These are phyloP conservation scores for Tetheella fluctuosa DNA, from an alignment of 2,888 invertebrate genomes.

Conservation along the genomic window DNA sequence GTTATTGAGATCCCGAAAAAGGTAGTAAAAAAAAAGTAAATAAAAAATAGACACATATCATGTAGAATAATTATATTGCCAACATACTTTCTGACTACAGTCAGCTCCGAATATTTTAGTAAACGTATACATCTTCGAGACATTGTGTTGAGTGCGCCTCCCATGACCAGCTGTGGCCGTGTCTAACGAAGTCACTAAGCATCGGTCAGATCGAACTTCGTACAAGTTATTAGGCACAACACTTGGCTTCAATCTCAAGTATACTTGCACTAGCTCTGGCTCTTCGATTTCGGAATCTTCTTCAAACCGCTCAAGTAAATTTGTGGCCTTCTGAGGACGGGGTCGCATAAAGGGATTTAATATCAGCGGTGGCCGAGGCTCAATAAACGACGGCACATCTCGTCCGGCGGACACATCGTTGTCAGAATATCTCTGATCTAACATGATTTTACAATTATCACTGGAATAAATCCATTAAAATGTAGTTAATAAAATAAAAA, in stretches of 20 bases:
- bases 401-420: slow-evolving; percentile 56
- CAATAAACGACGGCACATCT: slow-evolving; percentile 78
- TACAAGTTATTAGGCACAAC: slow-evolving; percentile 61
- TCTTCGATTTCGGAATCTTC: slow-evolving; percentile 68
- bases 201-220: slow-evolving; percentile 67
- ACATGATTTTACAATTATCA: slow-evolving; percentile 34
- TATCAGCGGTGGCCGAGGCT: slow-evolving; percentile 73
- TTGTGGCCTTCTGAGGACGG: slow-evolving; percentile 70
- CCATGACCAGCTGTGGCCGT: slow-evolving; percentile 70
- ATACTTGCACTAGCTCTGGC: slow-evolving; percentile 79
- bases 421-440: slow-evolving; percentile 61
- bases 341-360: slow-evolving; percentile 77
- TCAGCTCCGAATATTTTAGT: slow-evolving; percentile 72
- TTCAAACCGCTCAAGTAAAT: slow-evolving; percentile 70
- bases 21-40: neutral
- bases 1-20: no score
- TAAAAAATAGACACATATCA: slow-evolving; percentile 6
- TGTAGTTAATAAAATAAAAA: no score
- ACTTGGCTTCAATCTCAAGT: slow-evolving; percentile 80
- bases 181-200: slow-evolving; percentile 68
- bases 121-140: slow-evolving; percentile 77
- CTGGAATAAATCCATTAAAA: slow-evolving; percentile 6
- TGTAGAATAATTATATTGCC: slow-evolving; percentile 5
- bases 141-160: slow-evolving; percentile 72
- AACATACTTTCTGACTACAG: slow-evolving; percentile 66